A percentile compares a stretch with the other conserved stretches of the same genome.
Evolutionary conservation across 2,113 vertebrate species (phyloP).

Genomic region (Felis chaus): DNA sequence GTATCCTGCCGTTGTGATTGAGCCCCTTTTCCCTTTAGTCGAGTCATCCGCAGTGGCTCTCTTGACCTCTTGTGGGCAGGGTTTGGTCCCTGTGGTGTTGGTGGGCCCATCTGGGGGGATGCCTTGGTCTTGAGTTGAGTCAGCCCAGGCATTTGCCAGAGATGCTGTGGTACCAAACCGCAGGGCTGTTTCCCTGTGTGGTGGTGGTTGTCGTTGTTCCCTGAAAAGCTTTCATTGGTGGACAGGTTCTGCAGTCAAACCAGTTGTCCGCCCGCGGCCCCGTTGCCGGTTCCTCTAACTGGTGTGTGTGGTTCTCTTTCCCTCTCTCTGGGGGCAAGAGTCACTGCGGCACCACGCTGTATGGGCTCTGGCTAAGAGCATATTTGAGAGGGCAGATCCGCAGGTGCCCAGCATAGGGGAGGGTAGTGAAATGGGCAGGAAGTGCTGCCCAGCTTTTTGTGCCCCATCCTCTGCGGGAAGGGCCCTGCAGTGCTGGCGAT

Average conservation of each 20-base stretch:
- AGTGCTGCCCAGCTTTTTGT: not conserved
- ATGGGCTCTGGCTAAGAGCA: not conserved
- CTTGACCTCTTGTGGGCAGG: not conserved
- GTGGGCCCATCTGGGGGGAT: not conserved
- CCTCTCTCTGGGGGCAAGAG: not conserved
- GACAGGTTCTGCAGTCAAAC: not conserved
- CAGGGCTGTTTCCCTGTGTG: not conserved
- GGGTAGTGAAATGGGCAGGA: not conserved
- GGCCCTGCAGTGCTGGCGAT: not conserved
- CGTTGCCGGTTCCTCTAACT: not conserved
- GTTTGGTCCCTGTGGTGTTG: not conserved
- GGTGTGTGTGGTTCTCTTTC: not conserved
- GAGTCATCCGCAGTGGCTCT: not conserved
- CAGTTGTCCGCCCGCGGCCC: not conserved
- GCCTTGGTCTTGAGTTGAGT: not conserved
- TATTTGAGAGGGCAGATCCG: not conserved
- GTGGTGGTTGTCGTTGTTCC: not conserved
- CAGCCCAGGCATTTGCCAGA: not conserved
- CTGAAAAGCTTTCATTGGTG: not conserved
- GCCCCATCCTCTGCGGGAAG: not conserved
- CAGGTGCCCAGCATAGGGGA: not conserved
- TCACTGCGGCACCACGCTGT: not conserved
- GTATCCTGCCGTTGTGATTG: not conserved
- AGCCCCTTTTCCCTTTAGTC: not conserved
- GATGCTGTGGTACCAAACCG: not conserved